phyloP scores from a whole-genome alignment of 35 echinoderm and acorn worm genomes.

The Ptychodera flava region DNA sequence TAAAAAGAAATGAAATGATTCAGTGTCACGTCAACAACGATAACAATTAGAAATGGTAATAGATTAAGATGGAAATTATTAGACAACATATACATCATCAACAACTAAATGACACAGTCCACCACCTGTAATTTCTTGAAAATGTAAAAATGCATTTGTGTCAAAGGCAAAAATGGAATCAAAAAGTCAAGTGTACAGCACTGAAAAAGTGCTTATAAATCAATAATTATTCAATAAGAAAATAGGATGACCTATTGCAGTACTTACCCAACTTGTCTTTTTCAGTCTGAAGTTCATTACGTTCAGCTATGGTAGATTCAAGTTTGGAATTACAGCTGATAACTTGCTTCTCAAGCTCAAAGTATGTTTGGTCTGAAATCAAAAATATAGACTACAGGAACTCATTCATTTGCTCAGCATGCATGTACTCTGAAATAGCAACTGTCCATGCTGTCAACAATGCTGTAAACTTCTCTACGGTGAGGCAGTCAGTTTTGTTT shows the following conservation, averaged over 20 bases:
- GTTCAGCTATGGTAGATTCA: slow-evolving; percentile 24
- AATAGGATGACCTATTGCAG: too few species aligned
- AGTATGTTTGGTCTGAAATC: slow-evolving; percentile 71
- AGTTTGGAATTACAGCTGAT: slow-evolving; percentile 63
- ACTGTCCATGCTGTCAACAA: not conserved
- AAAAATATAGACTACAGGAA: not conserved
- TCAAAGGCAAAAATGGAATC: too few species aligned
- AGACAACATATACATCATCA: not conserved
- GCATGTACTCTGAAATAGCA: not conserved
- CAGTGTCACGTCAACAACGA: not conserved
- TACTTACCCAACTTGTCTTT: slow-evolving; percentile 63
- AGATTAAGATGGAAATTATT: not conserved
- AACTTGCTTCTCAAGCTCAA: slow-evolving; percentile 69
- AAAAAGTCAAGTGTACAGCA: too few species aligned
- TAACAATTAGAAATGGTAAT: not conserved
- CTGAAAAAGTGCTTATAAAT: too few species aligned
- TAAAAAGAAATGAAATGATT: not conserved
- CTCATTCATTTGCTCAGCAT: not conserved
- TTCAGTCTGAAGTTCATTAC: slow-evolving; percentile 25
- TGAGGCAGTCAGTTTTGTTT: not conserved
- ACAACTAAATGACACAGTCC: not conserved
- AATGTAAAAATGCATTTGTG: not conserved
- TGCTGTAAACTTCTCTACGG: not conserved
- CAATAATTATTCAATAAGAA: too few species aligned
- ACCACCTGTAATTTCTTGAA: not conserved